Conservation (phyloP, 37 sponge, comb jelly and placozoan genomes). For the Chondrilla cf. caribensis region DNA sequence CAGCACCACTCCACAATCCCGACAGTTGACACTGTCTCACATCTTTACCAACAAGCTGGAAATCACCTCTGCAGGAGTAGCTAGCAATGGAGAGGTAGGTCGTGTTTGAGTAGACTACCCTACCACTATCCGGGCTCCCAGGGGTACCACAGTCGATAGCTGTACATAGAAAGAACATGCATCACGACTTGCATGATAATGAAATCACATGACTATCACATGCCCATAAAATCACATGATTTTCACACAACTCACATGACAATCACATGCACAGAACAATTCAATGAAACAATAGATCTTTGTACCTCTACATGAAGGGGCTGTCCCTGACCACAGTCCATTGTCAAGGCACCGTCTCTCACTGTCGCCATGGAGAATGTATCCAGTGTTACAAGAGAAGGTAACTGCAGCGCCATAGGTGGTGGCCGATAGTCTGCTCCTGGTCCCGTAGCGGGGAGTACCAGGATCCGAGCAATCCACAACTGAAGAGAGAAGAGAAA, state of each 20-base stretch:
- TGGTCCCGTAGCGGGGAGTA: slow-evolving; percentile 24
- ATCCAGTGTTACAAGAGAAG: slow-evolving; percentile 56
- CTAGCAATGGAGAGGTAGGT: slow-evolving; percentile 25
- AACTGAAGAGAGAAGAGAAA: slow-evolving; percentile 10
- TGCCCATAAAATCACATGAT: too few species aligned
- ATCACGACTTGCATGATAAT: too few species aligned
- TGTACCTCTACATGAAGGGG: slow-evolving; percentile 46
- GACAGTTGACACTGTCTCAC: slow-evolving; percentile 34
- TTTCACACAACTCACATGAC: too few species aligned
- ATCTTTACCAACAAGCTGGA: slow-evolving; percentile 23
- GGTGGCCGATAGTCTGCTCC: neutral
- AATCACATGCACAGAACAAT: too few species aligned
- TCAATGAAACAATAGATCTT: too few species aligned
- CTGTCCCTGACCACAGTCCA: slow-evolving; percentile 33
- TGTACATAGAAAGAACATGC: too few species aligned
- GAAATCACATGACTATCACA: too few species aligned
- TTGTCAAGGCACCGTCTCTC: slow-evolving; percentile 23
- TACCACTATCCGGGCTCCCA: slow-evolving; percentile 1
- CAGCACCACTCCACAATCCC: slow-evolving; percentile 38
- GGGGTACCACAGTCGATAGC: slow-evolving; percentile 29
- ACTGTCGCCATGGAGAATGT: slow-evolving; percentile 29
- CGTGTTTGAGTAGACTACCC: neutral
- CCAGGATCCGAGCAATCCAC: slow-evolving; percentile 12
- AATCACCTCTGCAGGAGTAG: slow-evolving; percentile 38
- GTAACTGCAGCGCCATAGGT: slow-evolving; percentile 24